Base-by-base conservation (phyloP, 2,113 vertebrate genomes). In the Trinectes maculatus region DNA sequence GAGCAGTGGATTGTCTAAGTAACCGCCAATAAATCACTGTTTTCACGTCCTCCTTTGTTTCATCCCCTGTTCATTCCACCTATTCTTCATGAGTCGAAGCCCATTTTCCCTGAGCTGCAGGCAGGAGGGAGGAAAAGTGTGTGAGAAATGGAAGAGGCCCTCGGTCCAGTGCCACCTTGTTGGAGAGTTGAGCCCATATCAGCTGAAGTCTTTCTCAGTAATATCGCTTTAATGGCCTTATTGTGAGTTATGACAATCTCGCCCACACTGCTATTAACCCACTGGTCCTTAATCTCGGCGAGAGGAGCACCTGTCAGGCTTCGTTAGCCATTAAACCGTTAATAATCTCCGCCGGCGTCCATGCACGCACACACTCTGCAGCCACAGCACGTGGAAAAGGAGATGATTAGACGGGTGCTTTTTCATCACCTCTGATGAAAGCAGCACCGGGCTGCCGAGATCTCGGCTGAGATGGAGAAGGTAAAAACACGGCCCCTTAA, bases 201-300 rank as follows among this genome's bases (percentile, higher is more conserved):
- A 77, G 76, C 78, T 49, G 31, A 83, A 79, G 76, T 74, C 82
- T 67, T 42, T 86, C 80, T 61, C 70, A 43, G 69, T 87, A 87
- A 91, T 90, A 85, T 85, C 62, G 67, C 83, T 90, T 90, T 92
- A 92, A 91, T 89, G 86, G 80, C 77, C 74, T 83, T 79, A 77
- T 90, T 88, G 84, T 93, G 90, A 92, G 85, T 92, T 91, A 91
- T 90, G 91, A 87, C 88, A 87, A 90, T 86, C 83, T 89, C 72
- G 72, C 62, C 82, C 83, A 67, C 74, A 77, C 77, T 44, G 57
- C 83, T 87, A 89, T 92, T 92, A 92, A 90, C 88, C 64, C 74
- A n/a, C 21, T 31, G 56, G 60, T 90, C 72, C 88, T 92, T 83
- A 85, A 89, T 90, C 89, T 91, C 78, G 11, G 62, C 28, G 39